A percentile compares a stretch with the other conserved stretches of the same genome.
Conservation (phyloP, 2,113 vertebrate species). For the Malurus cyaneus region DNA sequence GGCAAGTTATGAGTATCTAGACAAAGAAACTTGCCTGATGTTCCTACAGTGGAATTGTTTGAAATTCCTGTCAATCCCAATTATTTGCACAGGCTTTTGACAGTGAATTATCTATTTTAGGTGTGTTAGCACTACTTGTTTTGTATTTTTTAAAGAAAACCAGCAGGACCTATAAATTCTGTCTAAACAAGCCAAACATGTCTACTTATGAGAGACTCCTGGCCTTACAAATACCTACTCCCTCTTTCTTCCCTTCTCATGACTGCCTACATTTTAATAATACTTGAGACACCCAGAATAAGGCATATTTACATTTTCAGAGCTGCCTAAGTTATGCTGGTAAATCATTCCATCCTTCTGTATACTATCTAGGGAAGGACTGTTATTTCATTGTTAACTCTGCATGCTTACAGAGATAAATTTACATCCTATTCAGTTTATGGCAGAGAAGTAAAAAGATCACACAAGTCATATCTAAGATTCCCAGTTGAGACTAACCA, state of each 20-base stretch:
- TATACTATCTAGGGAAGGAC: background rate
- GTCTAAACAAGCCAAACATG: background rate
- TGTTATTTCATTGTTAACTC: background rate
- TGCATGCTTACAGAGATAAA: background rate
- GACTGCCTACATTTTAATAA: background rate
- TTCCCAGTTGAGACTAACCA: background rate
- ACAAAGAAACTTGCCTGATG: background rate
- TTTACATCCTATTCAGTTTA: background rate
- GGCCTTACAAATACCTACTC: background rate
- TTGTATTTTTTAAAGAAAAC: background rate
- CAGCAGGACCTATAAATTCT: background rate
- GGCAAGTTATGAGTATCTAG: background rate
- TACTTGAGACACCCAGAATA: background rate
- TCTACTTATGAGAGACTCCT: background rate
- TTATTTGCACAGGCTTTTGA: background rate
- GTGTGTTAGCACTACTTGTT: background rate
- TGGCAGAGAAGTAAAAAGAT: background rate
- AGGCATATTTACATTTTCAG: background rate
- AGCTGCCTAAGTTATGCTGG: background rate
- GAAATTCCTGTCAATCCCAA: background rate
- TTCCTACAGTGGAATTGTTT: background rate
- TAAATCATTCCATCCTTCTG: background rate
- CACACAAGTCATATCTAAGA: background rate
- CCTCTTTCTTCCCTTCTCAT: background rate
- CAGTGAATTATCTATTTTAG: background rate